Evolutionary conservation across 2,113 vertebrate genomes (phyloP).

Genomic region (Etheostoma cragini): DNA sequence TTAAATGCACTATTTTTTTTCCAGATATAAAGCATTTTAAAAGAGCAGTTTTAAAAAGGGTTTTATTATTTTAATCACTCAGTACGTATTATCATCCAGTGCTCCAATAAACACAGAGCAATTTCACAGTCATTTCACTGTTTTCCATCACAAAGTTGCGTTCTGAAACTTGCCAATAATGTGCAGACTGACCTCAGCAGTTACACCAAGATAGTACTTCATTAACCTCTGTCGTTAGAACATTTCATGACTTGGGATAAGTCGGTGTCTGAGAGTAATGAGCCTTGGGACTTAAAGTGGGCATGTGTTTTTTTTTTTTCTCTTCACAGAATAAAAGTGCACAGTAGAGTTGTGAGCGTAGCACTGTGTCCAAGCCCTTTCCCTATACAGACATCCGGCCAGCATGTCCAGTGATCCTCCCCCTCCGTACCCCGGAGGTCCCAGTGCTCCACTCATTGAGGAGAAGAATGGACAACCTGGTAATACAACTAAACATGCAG

Average conservation of each 20-base stretch:
- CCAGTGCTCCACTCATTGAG: conserved; percentile 90
- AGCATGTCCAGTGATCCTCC: conserved; percentile 95
- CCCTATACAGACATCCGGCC: conserved; percentile 55
- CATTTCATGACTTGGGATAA: conserved; percentile 5
- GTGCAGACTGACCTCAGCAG: conserved; percentile 5
- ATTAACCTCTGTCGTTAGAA: conserved; percentile 35
- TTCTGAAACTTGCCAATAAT: background rate
- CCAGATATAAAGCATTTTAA: background rate
- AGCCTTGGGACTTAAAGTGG: conserved; percentile 26
- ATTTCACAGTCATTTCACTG: no score
- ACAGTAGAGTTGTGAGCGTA: conserved; percentile 44
- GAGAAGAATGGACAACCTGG: conserved; percentile 93
- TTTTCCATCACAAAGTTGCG: background rate
- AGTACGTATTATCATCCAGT: background rate
- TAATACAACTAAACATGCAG: conserved; percentile 67
- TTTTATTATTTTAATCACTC: background rate
- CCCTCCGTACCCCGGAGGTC: conserved; percentile 94
- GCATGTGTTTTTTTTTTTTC: conserved; percentile 8
- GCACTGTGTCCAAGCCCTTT: conserved; percentile 34
- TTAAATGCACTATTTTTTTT: background rate
- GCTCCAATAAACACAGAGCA: background rate
- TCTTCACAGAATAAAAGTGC: conserved; percentile 24
- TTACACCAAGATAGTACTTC: conserved; percentile 1
- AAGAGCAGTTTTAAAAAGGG: background rate
- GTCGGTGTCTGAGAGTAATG: conserved; percentile 38